Evolutionary conservation across 2,797 vertebrate genomes (phyloP).

Genomic region (Sebastes umbrosus): DNA sequence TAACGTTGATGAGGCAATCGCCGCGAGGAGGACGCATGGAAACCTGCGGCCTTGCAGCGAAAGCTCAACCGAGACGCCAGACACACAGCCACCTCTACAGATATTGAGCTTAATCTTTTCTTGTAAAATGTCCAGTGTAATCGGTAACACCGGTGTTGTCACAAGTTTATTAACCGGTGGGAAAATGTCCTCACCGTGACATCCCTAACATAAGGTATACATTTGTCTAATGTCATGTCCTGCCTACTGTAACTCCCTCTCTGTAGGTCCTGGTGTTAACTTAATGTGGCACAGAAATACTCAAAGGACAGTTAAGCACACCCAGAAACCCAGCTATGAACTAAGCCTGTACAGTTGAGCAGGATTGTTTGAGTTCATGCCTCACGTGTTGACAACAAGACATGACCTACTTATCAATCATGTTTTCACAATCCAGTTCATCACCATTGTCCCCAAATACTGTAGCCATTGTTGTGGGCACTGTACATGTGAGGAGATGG

Average conservation of each 20-base stretch:
- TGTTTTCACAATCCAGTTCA: conserved; percentile 74
- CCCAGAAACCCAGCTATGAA: conserved; percentile 40
- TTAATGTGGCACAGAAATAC: conserved; percentile 1
- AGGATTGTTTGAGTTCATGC: conserved; percentile 71
- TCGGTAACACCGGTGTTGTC: too few species aligned
- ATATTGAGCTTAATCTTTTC: fast-evolving
- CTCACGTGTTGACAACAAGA: conserved; percentile 77
- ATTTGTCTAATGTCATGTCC: not conserved
- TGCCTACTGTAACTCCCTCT: not conserved
- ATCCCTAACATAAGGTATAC: not conserved
- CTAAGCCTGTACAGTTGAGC: conserved; percentile 40
- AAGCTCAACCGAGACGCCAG: too few species aligned
- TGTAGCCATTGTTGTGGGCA: conserved; percentile 74
- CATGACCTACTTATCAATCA: conserved; percentile 84
- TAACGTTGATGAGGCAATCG: too few species aligned
- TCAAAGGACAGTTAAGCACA: conserved; percentile 26
- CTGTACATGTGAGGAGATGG: conserved; percentile 64
- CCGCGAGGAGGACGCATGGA: too few species aligned
- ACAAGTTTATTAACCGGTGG: too few species aligned
- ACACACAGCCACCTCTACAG: too few species aligned
- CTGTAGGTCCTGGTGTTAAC: not conserved
- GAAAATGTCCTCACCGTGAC: too few species aligned
- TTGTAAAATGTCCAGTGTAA: too few species aligned
- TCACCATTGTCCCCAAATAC: conserved; percentile 76
- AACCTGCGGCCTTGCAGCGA: too few species aligned